Conservation (phyloP, 2,888 invertebrate genomes). For the Cephus sareptanus region DNA sequence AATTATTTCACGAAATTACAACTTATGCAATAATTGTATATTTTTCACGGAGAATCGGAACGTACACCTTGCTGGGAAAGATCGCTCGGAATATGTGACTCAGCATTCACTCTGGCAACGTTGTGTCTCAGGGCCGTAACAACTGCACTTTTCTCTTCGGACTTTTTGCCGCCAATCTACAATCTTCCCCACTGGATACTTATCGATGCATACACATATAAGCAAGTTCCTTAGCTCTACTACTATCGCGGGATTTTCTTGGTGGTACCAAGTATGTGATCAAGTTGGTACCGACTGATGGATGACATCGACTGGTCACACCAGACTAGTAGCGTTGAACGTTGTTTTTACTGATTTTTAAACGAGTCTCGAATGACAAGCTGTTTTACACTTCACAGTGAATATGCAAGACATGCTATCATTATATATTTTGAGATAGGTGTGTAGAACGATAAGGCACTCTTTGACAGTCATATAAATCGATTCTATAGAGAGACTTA, state of each 20-base stretch:
- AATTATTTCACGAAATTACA: conserved; percentile 10
- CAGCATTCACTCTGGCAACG: conserved; percentile 35
- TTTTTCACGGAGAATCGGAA: conserved; percentile 33
- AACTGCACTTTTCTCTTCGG: background rate
- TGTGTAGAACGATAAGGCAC: background rate
- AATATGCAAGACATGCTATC: background rate
- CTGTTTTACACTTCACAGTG: background rate
- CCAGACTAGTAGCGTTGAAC: background rate
- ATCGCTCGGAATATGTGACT: conserved; percentile 33
- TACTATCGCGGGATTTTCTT: background rate
- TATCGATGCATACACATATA: background rate
- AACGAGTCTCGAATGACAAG: background rate
- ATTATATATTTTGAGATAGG: background rate
- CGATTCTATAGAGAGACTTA: background rate
- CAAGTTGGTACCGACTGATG: background rate
- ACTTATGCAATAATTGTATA: conserved; percentile 24
- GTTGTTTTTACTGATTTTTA: background rate
- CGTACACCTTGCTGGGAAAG: conserved; percentile 31
- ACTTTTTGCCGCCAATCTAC: background rate
- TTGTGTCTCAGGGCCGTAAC: conserved; percentile 26
- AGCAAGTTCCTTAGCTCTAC: background rate
- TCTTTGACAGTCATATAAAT: background rate
- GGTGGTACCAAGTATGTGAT: background rate
- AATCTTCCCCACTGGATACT: background rate
- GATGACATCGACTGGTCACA: background rate